A percentile compares a stretch with the other conserved stretches of the same genome.
Conservation (phyloP, 2,113 vertebrate genomes). For the Holacanthus passer region DNA sequence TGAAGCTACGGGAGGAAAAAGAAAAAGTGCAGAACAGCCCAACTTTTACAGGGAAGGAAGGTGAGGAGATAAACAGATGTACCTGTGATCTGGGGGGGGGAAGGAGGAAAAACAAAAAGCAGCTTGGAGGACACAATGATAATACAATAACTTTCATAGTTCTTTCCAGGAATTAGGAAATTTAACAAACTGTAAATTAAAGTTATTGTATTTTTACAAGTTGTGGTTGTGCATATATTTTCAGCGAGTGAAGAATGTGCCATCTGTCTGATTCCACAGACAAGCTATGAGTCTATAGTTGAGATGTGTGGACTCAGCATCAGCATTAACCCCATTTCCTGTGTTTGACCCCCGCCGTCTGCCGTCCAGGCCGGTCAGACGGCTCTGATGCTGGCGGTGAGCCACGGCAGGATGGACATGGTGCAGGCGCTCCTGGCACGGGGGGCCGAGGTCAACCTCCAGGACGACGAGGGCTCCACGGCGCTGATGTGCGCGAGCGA, state of each 20-base stretch:
- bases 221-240: background rate
- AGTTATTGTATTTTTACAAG: background rate
- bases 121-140: too few relatives aligned
- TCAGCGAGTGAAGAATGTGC: too few relatives aligned
- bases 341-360: background rate
- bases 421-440: slow-evolving; percentile 91
- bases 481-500: slow-evolving; percentile 98
- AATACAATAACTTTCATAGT: too few relatives aligned
- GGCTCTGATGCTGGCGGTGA: slow-evolving; percentile 96
- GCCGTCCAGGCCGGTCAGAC: slow-evolving; percentile 93
- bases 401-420: slow-evolving; percentile 95
- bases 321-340: background rate
- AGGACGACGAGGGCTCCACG: slow-evolving; percentile 96
- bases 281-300: background rate
- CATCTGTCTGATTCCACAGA: background rate
- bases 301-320: background rate
- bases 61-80: background rate
- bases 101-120: too few relatives aligned
- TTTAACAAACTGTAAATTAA: background rate
- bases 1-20: background rate
- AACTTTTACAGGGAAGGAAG: background rate
- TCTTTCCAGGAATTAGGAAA: background rate
- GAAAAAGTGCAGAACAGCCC: background rate
- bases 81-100: background rate
- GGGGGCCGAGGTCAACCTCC: slow-evolving; percentile 93